These are phyloP conservation scores for Coranthus polyacanthus DNA, from an alignment of 2,797 vertebrate species.

Conservation along the genomic window DNA sequence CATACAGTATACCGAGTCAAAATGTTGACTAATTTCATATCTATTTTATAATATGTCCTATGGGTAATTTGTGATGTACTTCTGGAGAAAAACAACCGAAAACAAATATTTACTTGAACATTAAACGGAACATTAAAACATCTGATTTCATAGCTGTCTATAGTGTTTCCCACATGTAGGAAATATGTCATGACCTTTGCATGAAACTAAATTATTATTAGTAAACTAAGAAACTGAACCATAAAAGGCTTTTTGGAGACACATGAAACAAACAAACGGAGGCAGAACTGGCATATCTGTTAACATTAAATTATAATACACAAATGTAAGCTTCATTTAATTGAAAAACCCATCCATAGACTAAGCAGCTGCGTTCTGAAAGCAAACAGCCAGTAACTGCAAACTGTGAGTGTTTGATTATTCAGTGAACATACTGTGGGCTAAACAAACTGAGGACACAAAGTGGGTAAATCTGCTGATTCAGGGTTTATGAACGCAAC, in stretches of 20 bases:
- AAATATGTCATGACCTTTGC: constrained; percentile 3
- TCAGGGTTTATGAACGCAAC: constrained; percentile 41
- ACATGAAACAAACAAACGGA: not conserved
- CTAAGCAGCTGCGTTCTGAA: constrained; percentile 64
- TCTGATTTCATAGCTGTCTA: too few relatives aligned
- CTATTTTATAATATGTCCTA: too few relatives aligned
- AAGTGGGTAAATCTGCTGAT: constrained; percentile 35
- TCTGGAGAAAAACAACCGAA: too few relatives aligned
- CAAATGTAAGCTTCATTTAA: constrained; percentile 56
- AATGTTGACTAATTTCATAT: too few relatives aligned
- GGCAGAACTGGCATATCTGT: constrained; percentile 1
- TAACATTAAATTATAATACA: constrained; percentile 58
- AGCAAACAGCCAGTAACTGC: constrained; percentile 63
- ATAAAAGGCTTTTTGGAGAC: not conserved
- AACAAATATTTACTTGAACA: too few relatives aligned
- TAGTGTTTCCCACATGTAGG: not conserved
- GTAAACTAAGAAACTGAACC: constrained; percentile 5
- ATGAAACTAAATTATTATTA: not conserved
- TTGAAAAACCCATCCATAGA: constrained; percentile 66
- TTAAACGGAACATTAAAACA: too few relatives aligned
- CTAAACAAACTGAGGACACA: constrained; percentile 46
- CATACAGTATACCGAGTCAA: too few relatives aligned
- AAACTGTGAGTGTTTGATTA: constrained; percentile 63
- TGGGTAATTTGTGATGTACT: too few relatives aligned
- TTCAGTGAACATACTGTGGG: constrained; percentile 17